Base-by-base conservation (phyloP, 2,113 vertebrate genomes). In the Nesospiza acunhae region DNA sequence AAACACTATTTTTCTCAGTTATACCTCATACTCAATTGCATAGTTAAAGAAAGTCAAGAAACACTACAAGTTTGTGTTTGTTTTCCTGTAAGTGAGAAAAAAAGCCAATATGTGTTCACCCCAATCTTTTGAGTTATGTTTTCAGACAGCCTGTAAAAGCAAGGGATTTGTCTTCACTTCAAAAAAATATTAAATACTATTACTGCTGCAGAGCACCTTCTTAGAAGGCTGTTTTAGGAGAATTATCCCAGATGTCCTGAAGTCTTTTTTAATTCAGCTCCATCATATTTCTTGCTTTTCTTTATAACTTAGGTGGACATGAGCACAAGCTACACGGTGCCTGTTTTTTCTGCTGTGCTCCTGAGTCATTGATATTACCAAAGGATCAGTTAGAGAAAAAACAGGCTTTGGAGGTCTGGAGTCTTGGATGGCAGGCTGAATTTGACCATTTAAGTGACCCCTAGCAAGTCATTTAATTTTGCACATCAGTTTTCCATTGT, bases 161-260 rank as follows among this genome's bases (percentile, higher is more conserved):
- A 75, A 56, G 28, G 24, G 30, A 64, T 88, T 85, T 77, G 6
- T 74, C 39, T 77, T 86, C 17, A 23, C 10, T 56, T n/a, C 33
- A 27, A 35, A 3, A 1, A 70, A 59, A 28, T 46, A 72, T 56
- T n/a, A 93, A 83, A 70, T 13, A 28, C 5, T 47, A 31, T 35
- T 72, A 80, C 19, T 1, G 1, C 21, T 28, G 46, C 2, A 12
- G 60, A 88, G 53, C 0, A 2, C 0, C 0, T 60, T 79, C 53
- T 81, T 42, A 72, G 46, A 69, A 67, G 22, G 16, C 4, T 67
- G 56, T 41, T 26, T 52, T 53, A 67, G n/a, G 53, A 58, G n/a
- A 77, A 9, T 41, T 56, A 19, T 16, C 19, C 63, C 69, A 73
- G 31, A 35, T 73, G n/a, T 76, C 22, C 70, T 53, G 42, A 58